Conservation (phyloP, 2,113 vertebrate genomes). For the Mellivora capensis region DNA sequence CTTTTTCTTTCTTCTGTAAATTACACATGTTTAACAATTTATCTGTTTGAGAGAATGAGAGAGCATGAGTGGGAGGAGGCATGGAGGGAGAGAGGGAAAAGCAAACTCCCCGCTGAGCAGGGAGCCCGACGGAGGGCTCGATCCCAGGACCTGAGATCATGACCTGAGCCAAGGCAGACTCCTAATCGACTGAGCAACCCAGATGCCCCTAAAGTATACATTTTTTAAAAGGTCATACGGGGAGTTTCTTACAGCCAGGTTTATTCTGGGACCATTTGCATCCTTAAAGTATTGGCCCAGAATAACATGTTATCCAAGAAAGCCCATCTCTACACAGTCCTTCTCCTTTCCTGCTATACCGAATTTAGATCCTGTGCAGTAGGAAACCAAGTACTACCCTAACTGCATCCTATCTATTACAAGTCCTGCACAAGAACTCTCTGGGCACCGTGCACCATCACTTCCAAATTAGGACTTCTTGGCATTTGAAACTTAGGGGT, state of each 20-base stretch:
- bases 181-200: background rate
- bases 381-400: background rate
- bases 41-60: background rate
- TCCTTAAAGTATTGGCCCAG: background rate
- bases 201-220: background rate
- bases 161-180: background rate
- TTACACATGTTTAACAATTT: background rate
- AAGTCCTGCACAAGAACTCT: background rate
- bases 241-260: background rate
- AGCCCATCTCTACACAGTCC: background rate
- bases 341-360: background rate
- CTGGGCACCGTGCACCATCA: no score
- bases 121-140: fast-evolving
- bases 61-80: background rate
- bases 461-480: background rate
- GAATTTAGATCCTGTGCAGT: background rate
- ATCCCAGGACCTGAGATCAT: background rate
- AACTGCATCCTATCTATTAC: fast-evolving
- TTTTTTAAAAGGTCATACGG: background rate
- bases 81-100: background rate
- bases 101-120: background rate
- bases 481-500: background rate
- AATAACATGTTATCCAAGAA: background rate
- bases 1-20: background rate
- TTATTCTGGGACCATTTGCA: background rate